A percentile compares a stretch with the other conserved stretches of the same genome.
Evolutionary conservation across 2,888 invertebrate species (phyloP).

Genomic region (Poecilus cupreus): DNA sequence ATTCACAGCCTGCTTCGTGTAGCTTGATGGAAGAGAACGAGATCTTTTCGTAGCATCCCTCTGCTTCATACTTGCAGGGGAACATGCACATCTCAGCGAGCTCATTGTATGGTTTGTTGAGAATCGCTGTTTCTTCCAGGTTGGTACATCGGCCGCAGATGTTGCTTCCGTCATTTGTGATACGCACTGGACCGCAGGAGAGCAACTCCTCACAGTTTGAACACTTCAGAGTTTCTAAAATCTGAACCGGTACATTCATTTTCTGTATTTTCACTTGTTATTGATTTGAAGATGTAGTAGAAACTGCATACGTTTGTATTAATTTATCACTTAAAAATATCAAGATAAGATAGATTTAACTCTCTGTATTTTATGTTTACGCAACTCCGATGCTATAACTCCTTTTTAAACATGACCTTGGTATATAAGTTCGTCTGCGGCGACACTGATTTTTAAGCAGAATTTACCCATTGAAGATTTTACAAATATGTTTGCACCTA

Average conservation of each 20-base stretch:
- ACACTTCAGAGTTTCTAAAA: background rate
- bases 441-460: too few species aligned
- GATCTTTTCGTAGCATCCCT: background rate
- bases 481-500: too few species aligned
- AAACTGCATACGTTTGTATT: too few species aligned
- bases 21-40: background rate
- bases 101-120: constrained; percentile 3
- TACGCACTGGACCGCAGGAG: background rate
- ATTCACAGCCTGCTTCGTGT: constrained; percentile 6
- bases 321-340: too few species aligned
- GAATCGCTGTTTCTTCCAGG: background rate
- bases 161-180: background rate
- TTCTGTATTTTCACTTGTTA: too few species aligned
- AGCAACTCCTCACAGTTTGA: background rate
- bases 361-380: too few species aligned
- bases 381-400: too few species aligned
- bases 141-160: constrained; percentile 2
- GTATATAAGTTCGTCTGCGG: too few species aligned
- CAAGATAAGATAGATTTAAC: too few species aligned
- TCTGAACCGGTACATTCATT: background rate
- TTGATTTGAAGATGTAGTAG: too few species aligned
- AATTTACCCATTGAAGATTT: too few species aligned
- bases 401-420: too few species aligned
- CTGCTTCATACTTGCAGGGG: background rate
- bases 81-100: background rate